Evolutionary conservation across 2,113 vertebrate genomes (phyloP).

Genomic region (Nymphicus hollandicus): DNA sequence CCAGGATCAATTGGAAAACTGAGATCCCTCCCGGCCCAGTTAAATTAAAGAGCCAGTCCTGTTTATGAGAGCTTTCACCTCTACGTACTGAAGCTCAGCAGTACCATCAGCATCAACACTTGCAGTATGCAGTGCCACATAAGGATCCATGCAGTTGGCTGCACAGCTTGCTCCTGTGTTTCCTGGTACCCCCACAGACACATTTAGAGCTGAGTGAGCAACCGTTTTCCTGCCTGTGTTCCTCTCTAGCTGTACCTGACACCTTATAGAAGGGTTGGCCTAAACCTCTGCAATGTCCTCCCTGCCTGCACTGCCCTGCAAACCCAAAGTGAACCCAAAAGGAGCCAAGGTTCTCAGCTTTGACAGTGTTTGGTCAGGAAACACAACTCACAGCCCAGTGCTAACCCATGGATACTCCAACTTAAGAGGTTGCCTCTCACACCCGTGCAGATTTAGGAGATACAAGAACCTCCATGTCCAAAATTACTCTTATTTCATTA

Average conservation of each 20-base stretch:
- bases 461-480: neutral
- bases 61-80: neutral
- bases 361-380: neutral
- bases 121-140: fast-evolving
- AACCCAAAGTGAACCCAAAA: neutral
- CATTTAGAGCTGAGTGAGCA: neutral
- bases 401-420: neutral
- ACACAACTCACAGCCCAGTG: neutral
- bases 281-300: neutral
- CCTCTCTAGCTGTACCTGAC: neutral
- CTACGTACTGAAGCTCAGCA: neutral
- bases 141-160: neutral
- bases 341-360: neutral
- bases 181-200: neutral
- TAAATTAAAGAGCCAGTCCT: neutral
- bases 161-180: neutral
- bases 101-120: neutral
- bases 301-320: neutral
- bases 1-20: neutral
- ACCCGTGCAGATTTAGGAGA: neutral
- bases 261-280: neutral
- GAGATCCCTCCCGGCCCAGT: fast-evolving
- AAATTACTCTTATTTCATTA: neutral
- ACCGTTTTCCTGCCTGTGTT: neutral
- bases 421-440: neutral